Base-by-base conservation (phyloP, 2,113 vertebrate genomes). In the Ariopsis seemanni region DNA sequence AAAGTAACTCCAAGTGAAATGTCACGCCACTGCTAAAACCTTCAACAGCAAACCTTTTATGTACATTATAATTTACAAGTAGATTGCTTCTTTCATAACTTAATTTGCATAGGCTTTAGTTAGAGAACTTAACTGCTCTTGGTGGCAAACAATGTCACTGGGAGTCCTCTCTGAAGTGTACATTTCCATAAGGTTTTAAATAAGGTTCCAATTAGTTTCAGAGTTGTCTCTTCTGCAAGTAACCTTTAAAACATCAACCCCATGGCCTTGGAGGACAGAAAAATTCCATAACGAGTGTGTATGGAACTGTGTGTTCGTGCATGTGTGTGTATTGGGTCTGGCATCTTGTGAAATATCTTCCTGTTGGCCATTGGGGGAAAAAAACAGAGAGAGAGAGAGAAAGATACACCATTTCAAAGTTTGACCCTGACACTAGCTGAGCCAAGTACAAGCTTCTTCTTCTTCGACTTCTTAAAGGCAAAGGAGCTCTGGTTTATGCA, bases 231-330 rank as follows among this genome's bases (percentile, higher is more conserved):
- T 77, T 83, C 65, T 65, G 52, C 69, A 55, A 77, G 50, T 87
- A 89, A 89, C 89, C 89, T 90, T 87, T 89, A 89, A 87, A 85
- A 87, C 52, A 82, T 72, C 85, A 87, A 87, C 87, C 85, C 53
- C 75, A 53, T 72, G 85, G 83, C 89, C 87, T 90, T 72, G 18
- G 25, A 85, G 79, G 87, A 86, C 78, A 83, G 78, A 81, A 83
- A 71, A 55, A 72, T 78, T 87, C 85, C 71, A 87, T 87, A 90
- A 89, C 78, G 62, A 86, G 57, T 67, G 20, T 87, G 27, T 52
- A 17, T 62, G 79, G 74, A 18, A 34, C n/a, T 72, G 42, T 74
- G 30, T 57, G n/a, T 30, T 42, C 52, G 50, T 81, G 55, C 67
- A 75, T 82, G 67, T 52, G 58, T 71, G 86, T 90, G 83, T 57